These are phyloP conservation scores for Peromyscus eremicus DNA, from an alignment of 2,797 vertebrate genomes.

Conservation along the genomic window DNA sequence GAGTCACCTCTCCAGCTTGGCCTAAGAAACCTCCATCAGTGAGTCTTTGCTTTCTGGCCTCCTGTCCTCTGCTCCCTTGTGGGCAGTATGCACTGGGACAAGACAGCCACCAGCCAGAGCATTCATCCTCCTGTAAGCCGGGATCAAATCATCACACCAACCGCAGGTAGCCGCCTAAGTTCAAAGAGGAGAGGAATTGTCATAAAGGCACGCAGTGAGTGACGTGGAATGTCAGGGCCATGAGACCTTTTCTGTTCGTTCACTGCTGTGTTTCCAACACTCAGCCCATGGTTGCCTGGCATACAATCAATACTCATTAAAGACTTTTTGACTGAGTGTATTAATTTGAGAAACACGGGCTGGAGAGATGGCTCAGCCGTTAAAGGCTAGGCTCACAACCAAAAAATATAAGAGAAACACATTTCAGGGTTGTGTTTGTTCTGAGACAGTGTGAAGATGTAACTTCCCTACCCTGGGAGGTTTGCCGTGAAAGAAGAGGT, in stretches of 20 bases:
- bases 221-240: neutral
- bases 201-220: neutral
- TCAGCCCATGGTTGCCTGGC: neutral
- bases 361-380: too few relatives aligned
- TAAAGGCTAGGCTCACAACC: too few relatives aligned
- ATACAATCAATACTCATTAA: slow-evolving; percentile 45
- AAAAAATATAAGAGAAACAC: neutral
- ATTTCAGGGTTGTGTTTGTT: slow-evolving; percentile 45
- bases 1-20: neutral
- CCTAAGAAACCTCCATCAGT: neutral
- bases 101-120: neutral
- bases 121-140: neutral
- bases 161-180: neutral
- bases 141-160: neutral
- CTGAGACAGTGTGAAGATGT: slow-evolving; percentile 28
- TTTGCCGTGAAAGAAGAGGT: neutral
- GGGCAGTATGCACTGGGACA: neutral
- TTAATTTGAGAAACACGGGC: slow-evolving; percentile 18
- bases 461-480: neutral
- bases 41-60: neutral
- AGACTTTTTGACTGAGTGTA: slow-evolving; percentile 41
- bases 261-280: neutral
- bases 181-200: slow-evolving; percentile 9
- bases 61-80: neutral
- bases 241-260: slow-evolving; percentile 10